Conservation (phyloP, 2,113 vertebrate genomes). For the Urocynchramus pylzowi region DNA sequence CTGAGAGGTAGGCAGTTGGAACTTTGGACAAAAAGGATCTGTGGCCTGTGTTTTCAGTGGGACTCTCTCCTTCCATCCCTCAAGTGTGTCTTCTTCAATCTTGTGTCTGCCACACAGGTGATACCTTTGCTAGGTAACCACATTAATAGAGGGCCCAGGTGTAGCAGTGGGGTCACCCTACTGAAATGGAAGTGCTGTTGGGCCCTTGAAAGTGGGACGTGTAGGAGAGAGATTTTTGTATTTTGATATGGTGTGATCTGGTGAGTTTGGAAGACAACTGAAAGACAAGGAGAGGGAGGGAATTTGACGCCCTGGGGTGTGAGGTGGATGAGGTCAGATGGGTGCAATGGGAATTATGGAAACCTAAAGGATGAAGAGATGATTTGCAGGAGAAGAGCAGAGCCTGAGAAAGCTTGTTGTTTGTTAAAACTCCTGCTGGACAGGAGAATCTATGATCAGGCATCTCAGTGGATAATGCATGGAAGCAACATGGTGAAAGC, state of each 20-base stretch:
- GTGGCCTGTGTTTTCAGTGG: background rate
- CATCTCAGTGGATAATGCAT: background rate
- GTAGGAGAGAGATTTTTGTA: background rate
- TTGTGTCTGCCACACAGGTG: background rate
- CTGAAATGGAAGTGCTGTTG: background rate
- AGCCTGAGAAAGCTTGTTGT: background rate
- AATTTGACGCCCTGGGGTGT: background rate
- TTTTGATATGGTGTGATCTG: background rate
- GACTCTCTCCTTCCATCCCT: background rate
- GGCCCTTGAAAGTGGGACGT: rapidly evolving
- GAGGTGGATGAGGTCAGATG: background rate
- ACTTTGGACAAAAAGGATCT: background rate
- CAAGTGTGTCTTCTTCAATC: background rate
- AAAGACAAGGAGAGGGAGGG: background rate
- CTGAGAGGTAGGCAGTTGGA: background rate
- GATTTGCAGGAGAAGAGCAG: background rate
- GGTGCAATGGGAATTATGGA: background rate
- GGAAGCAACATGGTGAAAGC: background rate
- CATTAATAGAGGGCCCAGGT: background rate
- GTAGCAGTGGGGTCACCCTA: background rate
- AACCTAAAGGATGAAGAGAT: background rate
- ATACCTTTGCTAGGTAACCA: background rate
- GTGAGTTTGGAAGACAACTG: background rate
- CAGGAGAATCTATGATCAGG: background rate
- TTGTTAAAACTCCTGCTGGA: background rate